Percentiles rank a stretch among this genome's conserved stretches.
These are phyloP conservation scores for Anguilla anguilla DNA, from an alignment of 2,797 vertebrate genomes.

Conservation along the genomic window DNA sequence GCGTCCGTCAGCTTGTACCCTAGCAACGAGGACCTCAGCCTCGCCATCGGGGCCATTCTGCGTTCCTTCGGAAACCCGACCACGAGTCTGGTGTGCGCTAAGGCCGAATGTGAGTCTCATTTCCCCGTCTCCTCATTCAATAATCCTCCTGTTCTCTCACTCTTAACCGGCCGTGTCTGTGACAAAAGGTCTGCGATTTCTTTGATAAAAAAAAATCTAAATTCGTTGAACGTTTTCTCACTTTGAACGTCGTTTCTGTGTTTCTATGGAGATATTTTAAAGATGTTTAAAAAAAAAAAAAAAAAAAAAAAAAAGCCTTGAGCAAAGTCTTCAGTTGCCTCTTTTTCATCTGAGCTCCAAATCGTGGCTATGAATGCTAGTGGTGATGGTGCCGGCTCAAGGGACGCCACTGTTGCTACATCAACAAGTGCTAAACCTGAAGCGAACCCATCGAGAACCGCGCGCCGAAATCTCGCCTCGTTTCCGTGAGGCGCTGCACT, in stretches of 20 bases:
- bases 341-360: background rate
- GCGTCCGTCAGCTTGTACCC: slow-evolving; percentile 88
- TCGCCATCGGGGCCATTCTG: slow-evolving; percentile 82
- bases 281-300: background rate
- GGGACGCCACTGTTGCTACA: background rate
- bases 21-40: slow-evolving; percentile 86
- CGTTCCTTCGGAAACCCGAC: slow-evolving; percentile 81
- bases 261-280: background rate
- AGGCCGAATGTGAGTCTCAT: slow-evolving; percentile 86
- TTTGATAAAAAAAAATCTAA: background rate
- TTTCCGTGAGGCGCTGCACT: background rate
- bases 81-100: slow-evolving; percentile 88
- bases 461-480: background rate
- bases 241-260: background rate
- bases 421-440: background rate
- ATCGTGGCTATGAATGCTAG: background rate
- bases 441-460: background rate
- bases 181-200: background rate
- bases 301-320: no score
- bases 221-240: background rate
- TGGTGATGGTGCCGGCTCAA: background rate
- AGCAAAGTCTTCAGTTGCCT: background rate
- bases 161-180: background rate
- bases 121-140: background rate
- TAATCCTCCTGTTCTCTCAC: background rate